These are phyloP conservation scores for Ciona savignyi DNA, from an alignment of 23 tunicate species.

Conservation along the genomic window DNA sequence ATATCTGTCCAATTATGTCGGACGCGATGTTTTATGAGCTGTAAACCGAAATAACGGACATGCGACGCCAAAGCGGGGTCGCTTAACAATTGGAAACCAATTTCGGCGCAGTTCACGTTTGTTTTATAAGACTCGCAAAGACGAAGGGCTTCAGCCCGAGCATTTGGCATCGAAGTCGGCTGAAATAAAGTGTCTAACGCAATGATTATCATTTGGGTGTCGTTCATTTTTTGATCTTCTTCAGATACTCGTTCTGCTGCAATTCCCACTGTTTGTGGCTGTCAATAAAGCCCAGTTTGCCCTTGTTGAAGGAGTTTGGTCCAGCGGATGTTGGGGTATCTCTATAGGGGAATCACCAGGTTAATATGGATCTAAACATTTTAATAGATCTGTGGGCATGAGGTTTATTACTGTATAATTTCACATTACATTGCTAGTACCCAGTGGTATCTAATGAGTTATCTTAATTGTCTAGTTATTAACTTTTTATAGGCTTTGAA, in stretches of 20 bases:
- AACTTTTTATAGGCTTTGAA: too few species aligned
- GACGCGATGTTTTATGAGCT: conserved; percentile 44
- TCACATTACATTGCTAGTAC: too few species aligned
- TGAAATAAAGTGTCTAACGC: conserved; percentile 43
- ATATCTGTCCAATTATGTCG: conserved; percentile 41
- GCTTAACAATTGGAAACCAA: conserved; percentile 49
- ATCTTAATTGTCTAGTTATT: too few species aligned
- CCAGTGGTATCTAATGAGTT: too few species aligned
- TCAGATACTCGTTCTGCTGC: conserved; percentile 41
- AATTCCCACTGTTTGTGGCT: conserved; percentile 63
- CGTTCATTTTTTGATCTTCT: conserved; percentile 9
- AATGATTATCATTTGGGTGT: conserved; percentile 6
- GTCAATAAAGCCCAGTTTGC: conserved; percentile 84
- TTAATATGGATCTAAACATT: too few species aligned
- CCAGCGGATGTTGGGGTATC: conserved; percentile 94
- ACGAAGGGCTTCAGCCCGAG: conserved; percentile 38
- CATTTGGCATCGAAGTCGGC: conserved; percentile 13
- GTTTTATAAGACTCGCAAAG: conserved; percentile 55
- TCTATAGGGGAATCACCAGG: conserved; percentile 25
- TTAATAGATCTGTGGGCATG: too few species aligned
- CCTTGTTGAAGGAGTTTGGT: conserved; percentile 94
- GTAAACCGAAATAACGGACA: conserved; percentile 63
- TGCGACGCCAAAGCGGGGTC: conserved; percentile 3
- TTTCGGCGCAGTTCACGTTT: conserved; percentile 11
- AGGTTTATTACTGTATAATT: too few species aligned